phyloP scores from a whole-genome alignment of 1,140 invertebrate genomes.

The Thaumetopoea pityocampa region DNA sequence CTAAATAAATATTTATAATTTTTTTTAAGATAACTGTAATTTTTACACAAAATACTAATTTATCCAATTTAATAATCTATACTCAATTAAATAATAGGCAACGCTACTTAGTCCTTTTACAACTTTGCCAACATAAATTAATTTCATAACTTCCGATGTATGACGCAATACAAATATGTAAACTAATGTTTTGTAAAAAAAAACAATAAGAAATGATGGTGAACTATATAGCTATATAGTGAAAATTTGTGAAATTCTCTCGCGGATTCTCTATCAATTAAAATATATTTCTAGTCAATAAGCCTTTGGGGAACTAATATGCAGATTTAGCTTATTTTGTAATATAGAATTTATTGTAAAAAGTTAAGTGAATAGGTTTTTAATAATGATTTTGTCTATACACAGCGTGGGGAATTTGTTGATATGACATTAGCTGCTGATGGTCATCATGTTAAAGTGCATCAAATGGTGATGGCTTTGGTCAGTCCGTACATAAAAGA shows the following conservation, averaged over 20 bases:
- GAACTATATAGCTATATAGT: no score
- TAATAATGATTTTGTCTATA: constrained; percentile 30
- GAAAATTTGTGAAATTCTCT: no score
- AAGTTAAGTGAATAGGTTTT: not conserved
- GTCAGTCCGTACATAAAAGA: constrained; percentile 86
- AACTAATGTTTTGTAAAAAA: no score
- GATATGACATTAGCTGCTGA: constrained; percentile 88
- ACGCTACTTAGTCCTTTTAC: no score
- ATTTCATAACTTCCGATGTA: no score
- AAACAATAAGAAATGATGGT: not conserved
- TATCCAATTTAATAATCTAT: no score
- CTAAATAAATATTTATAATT: no score
- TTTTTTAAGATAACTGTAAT: no score
- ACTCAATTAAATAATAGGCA: not conserved
- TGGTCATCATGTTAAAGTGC: constrained; percentile 84
- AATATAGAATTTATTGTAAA: not conserved
- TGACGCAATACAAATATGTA: not conserved
- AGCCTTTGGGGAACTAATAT: not conserved
- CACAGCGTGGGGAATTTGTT: constrained; percentile 84
- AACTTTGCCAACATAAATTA: no score
- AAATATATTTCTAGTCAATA: no score
- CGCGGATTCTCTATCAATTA: no score
- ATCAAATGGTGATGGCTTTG: constrained; percentile 84
- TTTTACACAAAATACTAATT: no score
- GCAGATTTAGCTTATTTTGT: not conserved